phyloP scores from a whole-genome alignment of 2,888 invertebrate species.

The Galerucella calmariensis region DNA sequence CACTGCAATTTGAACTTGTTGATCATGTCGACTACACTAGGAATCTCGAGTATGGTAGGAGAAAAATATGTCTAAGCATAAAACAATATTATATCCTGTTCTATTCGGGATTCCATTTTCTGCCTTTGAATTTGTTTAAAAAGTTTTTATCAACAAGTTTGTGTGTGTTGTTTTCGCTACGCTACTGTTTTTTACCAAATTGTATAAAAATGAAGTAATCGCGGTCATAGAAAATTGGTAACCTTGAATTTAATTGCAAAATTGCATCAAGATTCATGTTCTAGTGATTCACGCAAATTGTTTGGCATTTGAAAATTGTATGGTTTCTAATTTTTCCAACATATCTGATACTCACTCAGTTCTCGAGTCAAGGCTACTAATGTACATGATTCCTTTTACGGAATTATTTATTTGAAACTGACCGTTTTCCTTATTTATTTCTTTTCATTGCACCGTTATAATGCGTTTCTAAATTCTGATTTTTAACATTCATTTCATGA shows the following conservation, averaged over 20 bases:
- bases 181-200: constrained; percentile 35
- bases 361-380: constrained; percentile 44
- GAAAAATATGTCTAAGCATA: too few relatives aligned
- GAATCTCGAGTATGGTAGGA: too few relatives aligned
- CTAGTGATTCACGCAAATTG: constrained; percentile 53
- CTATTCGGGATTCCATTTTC: neutral
- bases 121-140: neutral
- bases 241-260: constrained; percentile 59
- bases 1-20: too few relatives aligned
- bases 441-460: constrained; percentile 35
- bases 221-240: constrained; percentile 58
- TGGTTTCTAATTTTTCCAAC: constrained; percentile 57
- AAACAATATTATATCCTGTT: too few relatives aligned
- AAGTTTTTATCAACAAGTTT: constrained; percentile 3
- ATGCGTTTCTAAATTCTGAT: constrained; percentile 36
- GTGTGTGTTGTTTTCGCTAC: neutral
- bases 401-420: constrained; percentile 41
- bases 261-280: constrained; percentile 57
- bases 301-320: constrained; percentile 59
- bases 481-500: constrained; percentile 30
- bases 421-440: constrained; percentile 39
- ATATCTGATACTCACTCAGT: constrained; percentile 41
- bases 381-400: constrained; percentile 43
- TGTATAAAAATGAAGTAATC: constrained; percentile 48
- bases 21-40: too few relatives aligned